Base-by-base conservation (phyloP, 2,888 invertebrate species). In the Artemia sp. region DNA sequence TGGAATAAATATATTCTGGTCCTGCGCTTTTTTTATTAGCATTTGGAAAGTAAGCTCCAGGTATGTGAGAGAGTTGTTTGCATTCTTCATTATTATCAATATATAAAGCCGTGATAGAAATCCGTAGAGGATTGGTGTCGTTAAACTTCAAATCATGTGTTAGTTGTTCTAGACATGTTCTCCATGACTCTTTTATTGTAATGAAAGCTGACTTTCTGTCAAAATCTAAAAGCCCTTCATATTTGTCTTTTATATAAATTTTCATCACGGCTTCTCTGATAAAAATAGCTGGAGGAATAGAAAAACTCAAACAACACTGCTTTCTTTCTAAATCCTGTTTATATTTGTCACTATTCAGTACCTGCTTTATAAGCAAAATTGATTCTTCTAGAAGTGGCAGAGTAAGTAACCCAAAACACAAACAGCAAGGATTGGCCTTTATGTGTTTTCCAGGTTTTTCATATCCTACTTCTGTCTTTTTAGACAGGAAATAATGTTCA, bases 181-280 rank as follows among this genome's bases (percentile, higher is more conserved):
- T 90, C 83, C 89, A 90, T 0, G 86, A 85, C 76, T 90, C 89
- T 76, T 92, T 92, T 0, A 88, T 76, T 0, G 85, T 73, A 12
- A 77, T 74, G 5, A 78, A 72, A n/a, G 73, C 72, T 2, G 75
- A 75, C 52, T 73, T 71, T 58, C 72, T 73, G 24, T 75, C 67
- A 73, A 76, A 58, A 73, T 73, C 74, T 80, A 79, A 69, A 82
- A 82, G 76, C 70, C 75, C 81, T 0, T 76, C 75, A 0, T 85
- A 85, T 72, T 82, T 80, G 1, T 83, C 79, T 12, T 50, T 24
- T 8, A 90, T 76, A 9, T 81, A 81, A 69, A 86, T 78, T 74
- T 83, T 80, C 73, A 90, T 79, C 0, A 85, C 83, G 70, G 85
- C 82, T 74, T 89, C 88, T 68, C 89, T 80, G 1, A 90, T 75